phyloP scores from a whole-genome alignment of 2,888 invertebrate genomes.

The Apoda limacodes region DNA sequence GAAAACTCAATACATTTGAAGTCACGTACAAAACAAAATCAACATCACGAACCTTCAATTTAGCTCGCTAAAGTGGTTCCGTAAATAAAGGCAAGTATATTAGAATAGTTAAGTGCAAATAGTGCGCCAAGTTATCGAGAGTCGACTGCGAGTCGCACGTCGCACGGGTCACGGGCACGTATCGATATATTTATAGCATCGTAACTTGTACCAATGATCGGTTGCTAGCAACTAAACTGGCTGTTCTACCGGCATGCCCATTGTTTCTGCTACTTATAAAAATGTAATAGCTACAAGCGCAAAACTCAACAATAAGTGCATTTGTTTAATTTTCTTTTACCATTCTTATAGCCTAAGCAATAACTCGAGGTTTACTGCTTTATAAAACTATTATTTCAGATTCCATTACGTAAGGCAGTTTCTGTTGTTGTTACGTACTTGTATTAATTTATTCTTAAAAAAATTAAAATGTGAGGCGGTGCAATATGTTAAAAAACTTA shows the following conservation, averaged over 20 bases:
- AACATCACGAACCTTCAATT: conserved; percentile 22
- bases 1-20: conserved; percentile 19
- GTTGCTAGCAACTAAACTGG: conserved; percentile 45
- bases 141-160: conserved; percentile 24
- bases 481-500: too few relatives aligned
- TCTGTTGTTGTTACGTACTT: too few relatives aligned
- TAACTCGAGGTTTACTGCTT: too few relatives aligned
- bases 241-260: conserved; percentile 43
- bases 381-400: too few relatives aligned
- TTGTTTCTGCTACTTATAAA: conserved; percentile 59
- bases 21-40: conserved; percentile 23
- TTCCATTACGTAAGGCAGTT: too few relatives aligned
- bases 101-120: conserved; percentile 29
- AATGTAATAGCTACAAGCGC: conserved; percentile 38
- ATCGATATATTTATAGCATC: conserved; percentile 59
- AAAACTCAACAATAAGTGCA: conserved; percentile 34
- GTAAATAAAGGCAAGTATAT: conserved; percentile 23
- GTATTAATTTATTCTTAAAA: too few relatives aligned
- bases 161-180: conserved; percentile 57
- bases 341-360: conserved; percentile 27
- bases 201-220: conserved; percentile 59
- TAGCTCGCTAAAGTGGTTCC: conserved; percentile 23
- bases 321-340: conserved; percentile 43
- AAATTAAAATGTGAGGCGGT: too few relatives aligned
- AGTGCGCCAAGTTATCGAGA: conserved; percentile 26